Evolutionary conservation across 1,140 invertebrate species (phyloP), one percentile per base, ranked within the genome.

Genomic region (Psilanteris sp.): DNA sequence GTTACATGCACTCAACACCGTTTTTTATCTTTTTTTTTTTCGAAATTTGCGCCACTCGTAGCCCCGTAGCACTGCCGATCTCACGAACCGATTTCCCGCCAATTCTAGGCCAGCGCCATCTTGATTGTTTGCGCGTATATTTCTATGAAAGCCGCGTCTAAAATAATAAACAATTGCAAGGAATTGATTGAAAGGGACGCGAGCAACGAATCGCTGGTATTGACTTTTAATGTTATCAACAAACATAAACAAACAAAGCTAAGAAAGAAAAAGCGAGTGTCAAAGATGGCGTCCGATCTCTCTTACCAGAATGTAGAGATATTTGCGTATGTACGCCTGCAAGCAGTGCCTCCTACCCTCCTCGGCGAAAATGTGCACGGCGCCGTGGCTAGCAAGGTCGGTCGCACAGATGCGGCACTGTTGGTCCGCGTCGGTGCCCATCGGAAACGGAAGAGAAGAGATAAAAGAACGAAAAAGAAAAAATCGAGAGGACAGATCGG

Each of bases 391-490:
- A 26, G 55, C 81, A 70, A 87, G 64, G 68, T 88, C 85, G 57
- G 61, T 77, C 54, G 89, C 89, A 86, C 90, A 91, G 77, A 91
- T 89, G 70, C 90, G 85, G 76, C 90, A 91, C 74, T 85, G 82
- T 46, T 18, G 41, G 39, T n/a, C n/a, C n/a, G n/a, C n/a, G n/a
- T n/a, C n/a, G n/a, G n/a, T n/a, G n/a, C n/a, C n/a, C n/a, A n/a
- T n/a, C n/a, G n/a, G n/a, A n/a, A n/a, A n/a, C n/a, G n/a, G n/a
- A n/a, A n/a, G n/a, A n/a, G n/a, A n/a, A n/a, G n/a, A n/a, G n/a
- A n/a, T n/a, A n/a, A n/a, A n/a, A n/a, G n/a, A n/a, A n/a, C n/a
- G n/a, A n/a, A n/a, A n/a, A n/a, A n/a, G n/a, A n/a, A n/a, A n/a
- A n/a, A 29, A 46, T 46, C 37, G 37, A 24, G 29, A 66, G n/a